phyloP scores from a whole-genome alignment of 1,140 invertebrate genomes.

The Dendrolimus kikuchii region DNA sequence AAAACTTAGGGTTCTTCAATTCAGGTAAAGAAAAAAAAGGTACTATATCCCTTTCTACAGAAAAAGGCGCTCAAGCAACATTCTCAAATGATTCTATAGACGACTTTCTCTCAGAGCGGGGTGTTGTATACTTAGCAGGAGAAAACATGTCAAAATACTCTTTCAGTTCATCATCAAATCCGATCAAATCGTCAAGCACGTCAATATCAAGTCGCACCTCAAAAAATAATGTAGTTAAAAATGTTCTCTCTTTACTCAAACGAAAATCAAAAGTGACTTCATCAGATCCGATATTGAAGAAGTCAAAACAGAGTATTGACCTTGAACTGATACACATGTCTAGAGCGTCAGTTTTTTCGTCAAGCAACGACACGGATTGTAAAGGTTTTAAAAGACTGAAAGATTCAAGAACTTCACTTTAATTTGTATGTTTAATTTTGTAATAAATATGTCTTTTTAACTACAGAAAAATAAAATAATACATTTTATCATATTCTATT shows the following conservation, averaged over 20 bases:
- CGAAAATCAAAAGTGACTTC: slow-evolving; percentile 28
- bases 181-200: slow-evolving; percentile 20
- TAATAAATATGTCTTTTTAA: slow-evolving; percentile 1
- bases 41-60: slow-evolving; percentile 23
- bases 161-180: slow-evolving; percentile 25
- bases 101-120: slow-evolving; percentile 45
- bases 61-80: slow-evolving; percentile 41
- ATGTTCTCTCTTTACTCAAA: slow-evolving; percentile 33
- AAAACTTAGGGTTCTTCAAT: slow-evolving; percentile 14
- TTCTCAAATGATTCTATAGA: slow-evolving; percentile 60
- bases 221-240: slow-evolving; percentile 42
- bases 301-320: slow-evolving; percentile 24
- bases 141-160: slow-evolving; percentile 49
- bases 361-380: slow-evolving; percentile 32
- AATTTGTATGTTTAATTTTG: slow-evolving; percentile 7
- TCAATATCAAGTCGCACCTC: slow-evolving; percentile 42
- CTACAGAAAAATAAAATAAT: too few relatives aligned
- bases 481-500: too few relatives aligned
- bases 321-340: slow-evolving; percentile 53
- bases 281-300: slow-evolving; percentile 40
- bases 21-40: slow-evolving; percentile 16
- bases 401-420: slow-evolving; percentile 31
- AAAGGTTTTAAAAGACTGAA: slow-evolving; percentile 17
- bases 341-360: slow-evolving; percentile 35
- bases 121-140: slow-evolving; percentile 33